These are phyloP conservation scores for Eubasilissa regina DNA, from an alignment of 1,140 invertebrate genomes.

Conservation along the genomic window DNA sequence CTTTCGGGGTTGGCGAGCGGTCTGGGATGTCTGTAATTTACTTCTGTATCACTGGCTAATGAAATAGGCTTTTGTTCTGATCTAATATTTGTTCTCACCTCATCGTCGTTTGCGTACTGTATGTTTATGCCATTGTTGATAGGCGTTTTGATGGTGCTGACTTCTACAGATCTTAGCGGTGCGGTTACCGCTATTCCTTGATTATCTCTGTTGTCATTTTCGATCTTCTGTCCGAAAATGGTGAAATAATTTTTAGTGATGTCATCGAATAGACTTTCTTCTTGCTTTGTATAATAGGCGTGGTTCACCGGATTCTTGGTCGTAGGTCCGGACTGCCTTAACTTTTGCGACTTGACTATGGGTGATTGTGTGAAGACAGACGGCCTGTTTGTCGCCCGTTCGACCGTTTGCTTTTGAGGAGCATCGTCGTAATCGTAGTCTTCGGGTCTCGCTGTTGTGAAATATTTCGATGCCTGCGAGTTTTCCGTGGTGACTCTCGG, in stretches of 20 bases:
- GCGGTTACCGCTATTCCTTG: constrained; percentile 70
- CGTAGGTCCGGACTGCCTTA: constrained; percentile 64
- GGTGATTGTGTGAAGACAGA: constrained; percentile 49
- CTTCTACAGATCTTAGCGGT: constrained; percentile 64
- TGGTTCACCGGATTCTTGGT: constrained; percentile 77
- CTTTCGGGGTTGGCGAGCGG: constrained; percentile 79
- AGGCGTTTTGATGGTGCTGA: constrained; percentile 48
- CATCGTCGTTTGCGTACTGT: constrained; percentile 62
- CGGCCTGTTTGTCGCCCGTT: constrained; percentile 50
- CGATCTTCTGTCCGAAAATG: constrained; percentile 82
- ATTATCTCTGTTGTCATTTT: constrained; percentile 71
- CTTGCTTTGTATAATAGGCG: constrained; percentile 81
- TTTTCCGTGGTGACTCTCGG: constrained; percentile 67
- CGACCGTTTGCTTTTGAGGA: constrained; percentile 55
- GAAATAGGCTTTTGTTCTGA: constrained; percentile 65
- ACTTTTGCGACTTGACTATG: constrained; percentile 57
- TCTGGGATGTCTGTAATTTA: constrained; percentile 76
- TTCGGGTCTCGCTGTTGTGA: constrained; percentile 65
- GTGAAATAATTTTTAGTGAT: constrained; percentile 85
- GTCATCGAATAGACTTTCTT: constrained; percentile 80
- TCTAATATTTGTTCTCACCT: constrained; percentile 65
- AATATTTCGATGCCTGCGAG: constrained; percentile 68
- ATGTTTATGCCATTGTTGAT: constrained; percentile 51
- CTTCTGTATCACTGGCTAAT: constrained; percentile 75
- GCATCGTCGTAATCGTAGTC: constrained; percentile 68